Evolutionary conservation across 1,140 invertebrate genomes (phyloP).

Genomic region (Gyrodactylus salaris): DNA sequence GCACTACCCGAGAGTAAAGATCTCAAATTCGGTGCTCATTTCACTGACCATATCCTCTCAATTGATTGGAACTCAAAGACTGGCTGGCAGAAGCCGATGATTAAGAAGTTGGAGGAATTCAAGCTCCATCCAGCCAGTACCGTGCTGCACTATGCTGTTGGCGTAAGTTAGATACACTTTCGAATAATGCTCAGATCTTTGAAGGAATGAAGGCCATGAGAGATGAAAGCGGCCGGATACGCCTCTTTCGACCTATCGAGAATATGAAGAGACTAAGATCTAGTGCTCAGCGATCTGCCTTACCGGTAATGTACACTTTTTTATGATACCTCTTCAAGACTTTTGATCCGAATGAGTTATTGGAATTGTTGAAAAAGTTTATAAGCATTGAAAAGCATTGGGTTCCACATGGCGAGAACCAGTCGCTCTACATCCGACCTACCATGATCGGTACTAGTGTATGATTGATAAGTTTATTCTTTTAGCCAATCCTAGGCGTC

Average conservation of each 20-base stretch:
- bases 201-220: slow-evolving; percentile 93
- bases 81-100: slow-evolving; percentile 6
- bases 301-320: slow-evolving; percentile 29
- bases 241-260: slow-evolving; percentile 63
- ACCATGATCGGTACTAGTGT: slow-evolving; percentile 85
- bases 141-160: slow-evolving; percentile 34
- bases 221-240: slow-evolving; percentile 57
- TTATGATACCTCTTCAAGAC: slow-evolving; percentile 18
- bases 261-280: slow-evolving; percentile 70
- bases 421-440: slow-evolving; percentile 72
- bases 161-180: slow-evolving; percentile 27
- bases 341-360: slow-evolving; percentile 53
- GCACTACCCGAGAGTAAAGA: background rate
- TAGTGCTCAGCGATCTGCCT: slow-evolving; percentile 41
- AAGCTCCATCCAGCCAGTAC: slow-evolving; percentile 6
- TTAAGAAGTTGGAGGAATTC: background rate
- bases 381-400: slow-evolving; percentile 72
- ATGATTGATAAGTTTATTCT: background rate
- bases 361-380: slow-evolving; percentile 49
- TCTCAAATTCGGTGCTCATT: background rate
- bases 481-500: slow-evolving; percentile 57
- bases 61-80: background rate
- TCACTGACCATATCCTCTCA: slow-evolving; percentile 7
- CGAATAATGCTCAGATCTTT: slow-evolving; percentile 37
- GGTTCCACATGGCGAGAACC: slow-evolving; percentile 51